phyloP scores from a whole-genome alignment of 2,797 vertebrate species.

The Thalassophryne amazonica region DNA sequence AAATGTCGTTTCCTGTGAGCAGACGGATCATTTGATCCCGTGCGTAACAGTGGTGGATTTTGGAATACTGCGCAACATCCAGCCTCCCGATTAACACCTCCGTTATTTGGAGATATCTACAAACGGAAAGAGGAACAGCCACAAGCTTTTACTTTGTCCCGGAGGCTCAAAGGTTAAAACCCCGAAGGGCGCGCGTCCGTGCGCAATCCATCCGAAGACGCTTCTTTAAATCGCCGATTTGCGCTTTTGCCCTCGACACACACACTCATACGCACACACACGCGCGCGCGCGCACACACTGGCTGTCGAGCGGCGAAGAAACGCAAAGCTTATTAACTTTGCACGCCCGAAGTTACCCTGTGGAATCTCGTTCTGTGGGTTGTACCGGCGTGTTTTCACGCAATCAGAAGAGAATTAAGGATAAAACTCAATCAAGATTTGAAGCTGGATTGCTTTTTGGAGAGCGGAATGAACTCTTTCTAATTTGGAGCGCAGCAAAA shows the following conservation, averaged over 20 bases:
- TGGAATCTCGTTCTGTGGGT: slow-evolving; percentile 67
- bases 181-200: slow-evolving; percentile 57
- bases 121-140: slow-evolving; percentile 39
- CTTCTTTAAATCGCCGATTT: slow-evolving; percentile 63
- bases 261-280: too few relatives aligned
- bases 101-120: slow-evolving; percentile 36
- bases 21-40: slow-evolving; percentile 52
- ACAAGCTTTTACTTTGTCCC: slow-evolving; percentile 54
- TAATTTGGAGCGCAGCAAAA: slow-evolving; percentile 64
- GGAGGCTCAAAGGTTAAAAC: slow-evolving; percentile 51
- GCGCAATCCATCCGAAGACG: slow-evolving; percentile 67
- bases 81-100: slow-evolving; percentile 24
- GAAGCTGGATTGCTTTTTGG: slow-evolving; percentile 62
- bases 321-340: slow-evolving; percentile 65
- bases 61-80: slow-evolving; percentile 51
- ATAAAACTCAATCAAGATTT: slow-evolving; percentile 65
- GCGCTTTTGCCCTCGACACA: slow-evolving; percentile 53
- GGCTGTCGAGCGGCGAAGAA: slow-evolving; percentile 51
- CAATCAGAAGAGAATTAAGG: slow-evolving; percentile 57
- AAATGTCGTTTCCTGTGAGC: slow-evolving; percentile 34
- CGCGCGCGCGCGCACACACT: too few relatives aligned
- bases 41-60: slow-evolving; percentile 65
- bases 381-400: slow-evolving; percentile 46
- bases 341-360: slow-evolving; percentile 52
- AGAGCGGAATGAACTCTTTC: slow-evolving; percentile 70